Conservation (phyloP, 2,797 vertebrate species). For the Manis javanica region DNA sequence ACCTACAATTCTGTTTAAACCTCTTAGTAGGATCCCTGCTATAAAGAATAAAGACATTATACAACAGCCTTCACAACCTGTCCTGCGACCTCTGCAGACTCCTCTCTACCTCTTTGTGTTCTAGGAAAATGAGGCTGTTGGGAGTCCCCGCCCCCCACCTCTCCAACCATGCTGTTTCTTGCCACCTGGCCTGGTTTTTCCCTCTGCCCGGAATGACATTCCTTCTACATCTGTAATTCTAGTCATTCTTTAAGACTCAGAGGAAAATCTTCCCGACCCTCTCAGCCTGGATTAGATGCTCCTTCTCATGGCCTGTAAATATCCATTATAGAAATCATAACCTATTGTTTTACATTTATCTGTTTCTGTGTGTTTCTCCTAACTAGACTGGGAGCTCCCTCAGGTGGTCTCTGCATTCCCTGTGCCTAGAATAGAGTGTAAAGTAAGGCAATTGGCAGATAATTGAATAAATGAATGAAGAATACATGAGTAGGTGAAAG, state of each 20-base stretch:
- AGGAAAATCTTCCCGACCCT: neutral
- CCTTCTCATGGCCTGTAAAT: neutral
- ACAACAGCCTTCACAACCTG: neutral
- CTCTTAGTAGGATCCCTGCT: neutral
- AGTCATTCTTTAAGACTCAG: neutral
- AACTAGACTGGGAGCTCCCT: neutral
- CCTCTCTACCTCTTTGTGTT: neutral
- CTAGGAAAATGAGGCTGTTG: neutral
- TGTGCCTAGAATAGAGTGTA: neutral
- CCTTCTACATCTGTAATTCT: neutral
- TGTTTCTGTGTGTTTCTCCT: neutral
- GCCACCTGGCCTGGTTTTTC: neutral
- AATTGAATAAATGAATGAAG: neutral
- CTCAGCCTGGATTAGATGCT: neutral
- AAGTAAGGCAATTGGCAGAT: neutral
- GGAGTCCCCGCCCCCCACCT: neutral
- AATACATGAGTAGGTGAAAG: neutral
- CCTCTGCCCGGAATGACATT: neutral
- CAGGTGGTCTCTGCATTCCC: neutral
- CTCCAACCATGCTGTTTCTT: neutral
- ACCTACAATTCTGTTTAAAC: neutral
- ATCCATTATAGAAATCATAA: neutral
- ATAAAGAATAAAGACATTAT: neutral
- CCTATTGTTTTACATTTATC: neutral
- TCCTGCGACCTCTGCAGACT: neutral